Evolutionary conservation across 2,113 vertebrate genomes (phyloP), one percentile per base, ranked within the genome.

Genomic region (Piaya cayana): DNA sequence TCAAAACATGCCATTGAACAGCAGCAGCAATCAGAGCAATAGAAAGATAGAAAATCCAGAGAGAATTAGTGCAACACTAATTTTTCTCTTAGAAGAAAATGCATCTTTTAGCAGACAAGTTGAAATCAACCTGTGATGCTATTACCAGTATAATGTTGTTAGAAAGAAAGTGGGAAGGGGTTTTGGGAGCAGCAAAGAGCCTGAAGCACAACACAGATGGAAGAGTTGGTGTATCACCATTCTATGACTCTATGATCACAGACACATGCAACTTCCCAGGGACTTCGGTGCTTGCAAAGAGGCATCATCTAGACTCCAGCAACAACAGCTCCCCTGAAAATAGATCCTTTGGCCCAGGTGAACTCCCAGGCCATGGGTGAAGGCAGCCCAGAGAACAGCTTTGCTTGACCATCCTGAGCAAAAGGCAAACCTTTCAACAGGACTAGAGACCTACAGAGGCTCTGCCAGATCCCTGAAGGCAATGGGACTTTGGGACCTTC

Each of bases 41-140:
- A 49, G 20, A 62, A 84, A 65, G 42, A 37, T n/a, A 60, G n/a
- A 95, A 88, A 86, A 86, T 36, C 27, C 72, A 86, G 32, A 76
- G 18, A 42, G 68, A 82, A 65, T 67, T 69, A 91, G 7, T 43
- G 52, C 50, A 92, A n/a, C 9, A 36, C 50, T 12, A 30, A 60
- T 76, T 90, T 29, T 86, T 85, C 53, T 86, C 50, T 67, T 43
- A 32, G 63, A 55, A 5, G 21, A 72, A 83, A 94, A 81, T 2
- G 14, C n/a, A 68, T 71, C 47, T 80, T 83, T 67, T 47, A 90
- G 60, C 72, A 81, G 76, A 64, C 36, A 36, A 13, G 43, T 58
- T 60, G 64, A 75, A 77, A 68, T 86, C 69, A 75, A 85, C 70
- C 82, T 92, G 70, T 68, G 59, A 53, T 49, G 43, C 74, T 84